Base-by-base conservation (phyloP, 2,888 invertebrate species). In the Drosophila melanocephala region DNA sequence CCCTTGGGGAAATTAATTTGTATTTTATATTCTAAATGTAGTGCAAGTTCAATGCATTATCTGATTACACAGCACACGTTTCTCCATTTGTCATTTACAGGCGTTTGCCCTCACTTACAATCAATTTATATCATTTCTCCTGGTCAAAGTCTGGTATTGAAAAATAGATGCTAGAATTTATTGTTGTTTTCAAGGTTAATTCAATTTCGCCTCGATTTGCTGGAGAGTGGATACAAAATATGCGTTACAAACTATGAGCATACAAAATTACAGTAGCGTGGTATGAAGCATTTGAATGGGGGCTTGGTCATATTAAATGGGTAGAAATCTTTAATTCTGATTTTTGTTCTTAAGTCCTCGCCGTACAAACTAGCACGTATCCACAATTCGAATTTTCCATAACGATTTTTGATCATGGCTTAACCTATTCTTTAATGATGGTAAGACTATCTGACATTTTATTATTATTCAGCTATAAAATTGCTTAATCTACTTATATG, bases 171-270 rank as follows among this genome's bases (percentile, higher is more conserved):
- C 52, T 57, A 58, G 62, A 67, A 70, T 70, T 77, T 56, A 72
- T 81, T 64, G 73, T 74, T 30, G 53, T 33, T 60, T 60, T 52
- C 74, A 89, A 89, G 84, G 85, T 77, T 81, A 86, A 77, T 89
- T 72, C 57, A 77, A 86, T 91, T 77, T 79, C 64, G 44, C 28
- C 5, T 32, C 60, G 61, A 66, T 44, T 60, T 42, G n/a, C 12
- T 67, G 55, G 55, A 50, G 26, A 47, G 14, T 28, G n/a, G 9
- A 51, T 35, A 39, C 30, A 44, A 51, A 12, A 7, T 22, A n/a
- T 28, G 50, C 16, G 30, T 56, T 61, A n/a, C 16, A 42, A 37
- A 30, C 19, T 39, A 28, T 35, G 33, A 35, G 22, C n/a, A 33
- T 30, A 26, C 2, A 0, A 9, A 53, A 3, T 14, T 19, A 22